These are phyloP conservation scores for Vanessa tameamea DNA, from an alignment of 1,140 invertebrate species.

Conservation along the genomic window DNA sequence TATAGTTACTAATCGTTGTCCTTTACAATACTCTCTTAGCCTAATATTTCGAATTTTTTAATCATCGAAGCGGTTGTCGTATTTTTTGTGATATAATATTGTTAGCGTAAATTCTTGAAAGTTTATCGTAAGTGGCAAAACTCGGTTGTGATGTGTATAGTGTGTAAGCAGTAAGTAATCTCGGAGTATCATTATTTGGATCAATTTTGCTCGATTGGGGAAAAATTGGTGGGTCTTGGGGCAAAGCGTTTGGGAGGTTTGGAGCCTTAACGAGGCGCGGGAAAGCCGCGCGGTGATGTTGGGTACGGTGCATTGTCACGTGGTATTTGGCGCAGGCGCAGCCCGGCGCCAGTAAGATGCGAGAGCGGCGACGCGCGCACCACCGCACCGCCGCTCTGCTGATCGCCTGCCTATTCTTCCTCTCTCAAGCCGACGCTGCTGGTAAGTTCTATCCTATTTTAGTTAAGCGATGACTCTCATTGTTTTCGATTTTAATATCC, in stretches of 20 bases:
- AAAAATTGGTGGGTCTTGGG: slow-evolving; percentile 11
- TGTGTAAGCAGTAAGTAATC: slow-evolving; percentile 61
- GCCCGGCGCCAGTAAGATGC: slow-evolving; percentile 76
- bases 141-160: slow-evolving; percentile 80
- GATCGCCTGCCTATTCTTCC: slow-evolving; percentile 70
- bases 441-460: slow-evolving; percentile 58
- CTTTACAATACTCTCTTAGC: slow-evolving; percentile 59
- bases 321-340: slow-evolving; percentile 74
- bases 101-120: slow-evolving; percentile 44
- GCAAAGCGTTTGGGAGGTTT: slow-evolving; percentile 22
- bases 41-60: slow-evolving; percentile 68
- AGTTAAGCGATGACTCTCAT: slow-evolving; percentile 43
- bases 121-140: slow-evolving; percentile 71
- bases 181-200: slow-evolving; percentile 17
- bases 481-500: slow-evolving; percentile 33
- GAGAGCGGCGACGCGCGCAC: slow-evolving; percentile 70
- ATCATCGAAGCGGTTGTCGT: slow-evolving; percentile 80
- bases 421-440: slow-evolving; percentile 68
- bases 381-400: slow-evolving; percentile 70
- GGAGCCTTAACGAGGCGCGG: slow-evolving; percentile 39
- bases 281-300: slow-evolving; percentile 60
- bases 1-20: slow-evolving; percentile 66
- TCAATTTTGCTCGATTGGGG: slow-evolving; percentile 4
- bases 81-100: slow-evolving; percentile 77
- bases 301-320: slow-evolving; percentile 62